Conservation (phyloP, 2,797 vertebrate genomes). For the Lerista edwardsae region DNA sequence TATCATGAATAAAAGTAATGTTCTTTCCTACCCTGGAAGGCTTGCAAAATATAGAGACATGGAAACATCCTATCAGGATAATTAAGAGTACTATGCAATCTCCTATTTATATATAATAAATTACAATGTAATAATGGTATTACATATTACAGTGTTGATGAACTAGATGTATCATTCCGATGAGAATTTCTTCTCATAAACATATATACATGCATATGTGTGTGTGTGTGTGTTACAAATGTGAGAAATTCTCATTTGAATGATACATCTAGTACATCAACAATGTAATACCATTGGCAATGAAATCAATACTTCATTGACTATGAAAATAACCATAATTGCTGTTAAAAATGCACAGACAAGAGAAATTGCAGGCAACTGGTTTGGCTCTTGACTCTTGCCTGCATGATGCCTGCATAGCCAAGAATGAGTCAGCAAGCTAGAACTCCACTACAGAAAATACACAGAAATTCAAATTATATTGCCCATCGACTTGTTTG, state of each 20-base stretch:
- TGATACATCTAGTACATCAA: no score
- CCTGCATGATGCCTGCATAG: conserved; percentile 3
- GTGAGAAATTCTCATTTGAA: neutral
- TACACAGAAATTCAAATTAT: neutral
- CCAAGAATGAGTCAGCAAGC: conserved; percentile 13
- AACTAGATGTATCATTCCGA: no score
- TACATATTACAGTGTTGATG: no score
- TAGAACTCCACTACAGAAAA: neutral
- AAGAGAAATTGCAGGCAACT: neutral
- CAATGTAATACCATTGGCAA: neutral
- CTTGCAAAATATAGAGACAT: neutral
- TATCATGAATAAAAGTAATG: neutral
- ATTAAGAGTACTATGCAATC: neutral
- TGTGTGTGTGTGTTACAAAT: no score
- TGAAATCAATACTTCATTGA: no score
- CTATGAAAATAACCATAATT: neutral
- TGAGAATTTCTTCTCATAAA: no score
- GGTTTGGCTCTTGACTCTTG: neutral
- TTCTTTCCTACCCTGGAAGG: neutral
- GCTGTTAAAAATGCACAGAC: neutral
- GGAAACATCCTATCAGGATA: neutral
- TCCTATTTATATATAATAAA: no score
- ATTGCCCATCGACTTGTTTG: neutral
- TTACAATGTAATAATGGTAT: no score
- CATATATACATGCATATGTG: no score